Evolutionary conservation across 2,888 invertebrate species (phyloP), one percentile per base, ranked within the genome.

Genomic region (Caenorhabditis sinica): DNA sequence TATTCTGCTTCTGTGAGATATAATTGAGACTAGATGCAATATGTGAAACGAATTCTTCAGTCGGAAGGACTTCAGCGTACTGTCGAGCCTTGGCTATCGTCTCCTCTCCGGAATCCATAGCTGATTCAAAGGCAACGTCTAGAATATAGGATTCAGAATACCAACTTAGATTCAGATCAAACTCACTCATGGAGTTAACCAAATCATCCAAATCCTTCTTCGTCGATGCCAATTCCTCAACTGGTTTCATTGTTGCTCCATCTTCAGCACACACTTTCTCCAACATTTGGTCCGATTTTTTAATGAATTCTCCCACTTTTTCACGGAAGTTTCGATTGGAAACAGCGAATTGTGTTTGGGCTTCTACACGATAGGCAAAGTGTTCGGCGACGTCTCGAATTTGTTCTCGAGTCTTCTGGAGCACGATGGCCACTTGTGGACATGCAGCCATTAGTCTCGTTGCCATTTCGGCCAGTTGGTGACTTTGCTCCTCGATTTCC

Each of bases 311-410:
- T 3, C 95, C 95, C 58, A 96, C 95, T 60, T 96, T 94, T 36
- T 96, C 94, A 93, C 95, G 96, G 93, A 96, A 96, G 89, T 93
- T 89, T 95, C 94, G 15, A 96, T 96, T 17, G 95, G 95, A 85
- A 95, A 68, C 95, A 49, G 96, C 93, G 60, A 96, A 94, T 92
- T 95, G 96, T 81, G 96, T 94, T 53, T 96, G 93, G 53, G 95
- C 94, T 91, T 96, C 96, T 75, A 96, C 93, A 17, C 96, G 94
- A 40, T 95, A 95, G 0, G 96, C 96, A 92, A 96, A 96, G 90
- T 95, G 95, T 79, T 95, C 95, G 90, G 95, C 96, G 0, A 96
- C 95, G 83, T 95, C 96, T 93, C 96, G 95, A 95, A 96, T 96
- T 92, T 96, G 96, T 92, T 96, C 96, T 85, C 95, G 94, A 90